Evolutionary conservation across 2,797 vertebrate species (phyloP).

Genomic region (Channallabes apus): DNA sequence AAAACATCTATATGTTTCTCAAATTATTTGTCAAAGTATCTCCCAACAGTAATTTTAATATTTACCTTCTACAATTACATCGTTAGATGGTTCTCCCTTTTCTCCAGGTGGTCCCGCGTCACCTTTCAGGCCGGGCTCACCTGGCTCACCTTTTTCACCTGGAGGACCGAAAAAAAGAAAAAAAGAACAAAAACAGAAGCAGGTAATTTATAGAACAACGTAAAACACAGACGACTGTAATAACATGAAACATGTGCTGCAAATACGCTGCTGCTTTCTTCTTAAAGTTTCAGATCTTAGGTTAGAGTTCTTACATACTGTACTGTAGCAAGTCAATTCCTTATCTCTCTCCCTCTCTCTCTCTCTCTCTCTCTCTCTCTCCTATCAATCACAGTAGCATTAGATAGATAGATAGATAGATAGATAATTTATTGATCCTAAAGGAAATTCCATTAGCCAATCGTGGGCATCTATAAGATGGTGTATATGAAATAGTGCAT

Average conservation of each 20-base stretch:
- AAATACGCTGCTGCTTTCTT: too few relatives aligned
- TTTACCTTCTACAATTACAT: conserved; percentile 81
- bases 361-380: neutral
- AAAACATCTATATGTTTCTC: neutral
- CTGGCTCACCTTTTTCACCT: conserved; percentile 71
- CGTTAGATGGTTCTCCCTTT: conserved; percentile 78
- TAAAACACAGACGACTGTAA: too few relatives aligned
- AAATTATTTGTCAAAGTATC: neutral
- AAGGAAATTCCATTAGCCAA: neutral
- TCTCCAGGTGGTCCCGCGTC: conserved; percentile 71
- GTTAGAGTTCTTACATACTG: too few relatives aligned
- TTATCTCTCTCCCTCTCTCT: neutral
- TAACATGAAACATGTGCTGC: too few relatives aligned
- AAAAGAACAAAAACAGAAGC: neutral
- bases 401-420: too few relatives aligned
- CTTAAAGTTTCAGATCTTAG: too few relatives aligned
- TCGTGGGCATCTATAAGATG: neutral
- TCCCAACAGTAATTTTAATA: neutral
- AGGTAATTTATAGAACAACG: neutral
- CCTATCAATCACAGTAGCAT: neutral
- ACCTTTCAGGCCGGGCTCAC: conserved; percentile 70
- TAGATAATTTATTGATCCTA: too few relatives aligned
- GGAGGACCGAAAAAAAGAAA: conserved; percentile 54
- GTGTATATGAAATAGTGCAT: neutral
- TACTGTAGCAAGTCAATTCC: too few relatives aligned